Conservation (phyloP, 2,888 invertebrate species). For the Caenorhabditis uteleia region DNA sequence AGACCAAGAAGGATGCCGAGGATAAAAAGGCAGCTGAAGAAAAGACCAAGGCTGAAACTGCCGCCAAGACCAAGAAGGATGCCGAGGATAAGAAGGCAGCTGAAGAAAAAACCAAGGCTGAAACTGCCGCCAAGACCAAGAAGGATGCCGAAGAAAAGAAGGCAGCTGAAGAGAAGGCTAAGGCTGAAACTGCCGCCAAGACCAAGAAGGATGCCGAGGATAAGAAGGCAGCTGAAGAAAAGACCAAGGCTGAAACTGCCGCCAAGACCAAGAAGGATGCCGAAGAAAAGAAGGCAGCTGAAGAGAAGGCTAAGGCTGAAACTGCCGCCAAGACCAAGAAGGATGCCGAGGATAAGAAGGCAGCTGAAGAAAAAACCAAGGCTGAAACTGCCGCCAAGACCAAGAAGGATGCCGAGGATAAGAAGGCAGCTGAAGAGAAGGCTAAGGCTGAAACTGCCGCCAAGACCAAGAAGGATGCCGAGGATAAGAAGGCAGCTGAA, state of each 20-base stretch:
- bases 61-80: too few relatives aligned
- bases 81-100: constrained; percentile 4
- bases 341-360: constrained; percentile 4
- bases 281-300: background rate
- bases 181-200: too few relatives aligned
- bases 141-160: constrained; percentile 11
- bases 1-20: constrained; percentile 1
- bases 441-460: constrained; percentile 16
- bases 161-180: background rate
- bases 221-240: constrained; percentile 5
- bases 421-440: constrained; percentile 8
- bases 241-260: constrained; percentile 1
- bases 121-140: background rate
- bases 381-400: constrained; percentile 8
- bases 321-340: constrained; percentile 7
- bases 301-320: constrained; percentile 3
- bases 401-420: constrained; percentile 7
- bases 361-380: constrained; percentile 4
- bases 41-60: constrained; percentile 1
- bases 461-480: constrained; percentile 7
- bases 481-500: constrained; percentile 14
- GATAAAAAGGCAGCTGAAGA: background rate
- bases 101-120: background rate
- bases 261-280: constrained; percentile 5
- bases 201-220: constrained; percentile 2